These are phyloP conservation scores for Amblyornis subalaris DNA, from an alignment of 2,113 vertebrate species.

Conservation along the genomic window DNA sequence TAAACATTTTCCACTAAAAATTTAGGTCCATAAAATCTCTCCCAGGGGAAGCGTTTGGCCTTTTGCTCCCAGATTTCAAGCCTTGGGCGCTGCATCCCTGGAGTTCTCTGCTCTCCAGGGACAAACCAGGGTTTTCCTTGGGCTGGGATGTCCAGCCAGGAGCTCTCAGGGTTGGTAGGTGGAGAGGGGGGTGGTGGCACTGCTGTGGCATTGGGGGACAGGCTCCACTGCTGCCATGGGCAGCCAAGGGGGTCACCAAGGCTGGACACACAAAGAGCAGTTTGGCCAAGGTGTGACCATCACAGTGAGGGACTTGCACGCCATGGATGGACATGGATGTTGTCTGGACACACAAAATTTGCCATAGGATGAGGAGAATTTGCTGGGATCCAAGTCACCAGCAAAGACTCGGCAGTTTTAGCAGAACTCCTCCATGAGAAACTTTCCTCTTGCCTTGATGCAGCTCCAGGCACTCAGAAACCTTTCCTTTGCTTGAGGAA, in stretches of 20 bases:
- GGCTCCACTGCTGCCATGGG: not conserved
- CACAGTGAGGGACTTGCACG: rapidly evolving
- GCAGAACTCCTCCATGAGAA: not conserved
- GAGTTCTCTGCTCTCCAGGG: not conserved
- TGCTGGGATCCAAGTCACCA: not conserved
- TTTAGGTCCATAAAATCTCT: not conserved
- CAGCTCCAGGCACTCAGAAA: not conserved
- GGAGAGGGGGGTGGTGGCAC: not conserved
- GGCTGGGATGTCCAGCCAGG: not conserved
- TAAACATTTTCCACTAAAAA: not conserved
- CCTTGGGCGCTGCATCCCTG: not conserved
- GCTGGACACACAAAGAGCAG: rapidly evolving
- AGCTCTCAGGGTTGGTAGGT: not conserved
- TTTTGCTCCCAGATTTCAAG: not conserved
- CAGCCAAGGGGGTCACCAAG: not conserved
- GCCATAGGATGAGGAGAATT: not conserved
- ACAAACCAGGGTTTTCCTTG: not conserved
- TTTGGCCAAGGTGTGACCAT: not conserved
- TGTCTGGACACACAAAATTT: not conserved
- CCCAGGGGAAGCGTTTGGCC: not conserved
- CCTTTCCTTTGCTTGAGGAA: not conserved
- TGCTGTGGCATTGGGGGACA: not conserved
- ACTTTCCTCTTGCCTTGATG: not conserved
- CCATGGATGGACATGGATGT: not conserved
- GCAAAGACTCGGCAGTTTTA: not conserved